phyloP scores from a whole-genome alignment of 1,140 invertebrate genomes.

The Phenacoccus solenopsis region DNA sequence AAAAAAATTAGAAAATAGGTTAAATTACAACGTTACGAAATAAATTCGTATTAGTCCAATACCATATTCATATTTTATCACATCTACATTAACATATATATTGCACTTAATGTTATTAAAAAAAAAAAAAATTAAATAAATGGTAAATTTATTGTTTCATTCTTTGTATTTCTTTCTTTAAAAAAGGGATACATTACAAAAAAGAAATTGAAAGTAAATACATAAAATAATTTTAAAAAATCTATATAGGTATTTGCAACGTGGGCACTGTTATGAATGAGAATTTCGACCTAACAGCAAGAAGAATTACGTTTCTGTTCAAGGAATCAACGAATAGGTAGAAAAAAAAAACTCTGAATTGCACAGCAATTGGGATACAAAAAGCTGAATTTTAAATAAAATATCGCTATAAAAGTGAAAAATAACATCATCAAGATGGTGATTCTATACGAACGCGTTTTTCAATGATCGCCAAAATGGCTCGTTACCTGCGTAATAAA shows the following conservation, averaged over 20 bases:
- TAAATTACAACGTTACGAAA: constrained; percentile 8
- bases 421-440: background rate
- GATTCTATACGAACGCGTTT: background rate
- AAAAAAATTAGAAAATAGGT: constrained; percentile 4
- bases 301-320: background rate
- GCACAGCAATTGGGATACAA: background rate
- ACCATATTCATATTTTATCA: constrained; percentile 17
- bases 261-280: background rate
- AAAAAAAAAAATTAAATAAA: constrained; percentile 11
- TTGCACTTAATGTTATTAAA: constrained; percentile 13
- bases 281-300: too few relatives aligned
- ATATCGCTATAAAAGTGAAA: background rate
- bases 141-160: constrained; percentile 6
- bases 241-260: background rate
- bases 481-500: background rate
- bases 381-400: background rate
- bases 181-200: background rate
- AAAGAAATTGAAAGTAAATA: background rate
- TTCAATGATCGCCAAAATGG: background rate
- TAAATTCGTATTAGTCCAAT: background rate
- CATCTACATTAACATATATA: constrained; percentile 14
- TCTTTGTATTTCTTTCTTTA: background rate
- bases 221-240: background rate
- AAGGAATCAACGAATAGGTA: background rate
- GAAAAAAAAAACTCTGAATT: constrained; percentile 6